Evolutionary conservation across 2,888 invertebrate species (phyloP).

Genomic region (Ormia ochracea): DNA sequence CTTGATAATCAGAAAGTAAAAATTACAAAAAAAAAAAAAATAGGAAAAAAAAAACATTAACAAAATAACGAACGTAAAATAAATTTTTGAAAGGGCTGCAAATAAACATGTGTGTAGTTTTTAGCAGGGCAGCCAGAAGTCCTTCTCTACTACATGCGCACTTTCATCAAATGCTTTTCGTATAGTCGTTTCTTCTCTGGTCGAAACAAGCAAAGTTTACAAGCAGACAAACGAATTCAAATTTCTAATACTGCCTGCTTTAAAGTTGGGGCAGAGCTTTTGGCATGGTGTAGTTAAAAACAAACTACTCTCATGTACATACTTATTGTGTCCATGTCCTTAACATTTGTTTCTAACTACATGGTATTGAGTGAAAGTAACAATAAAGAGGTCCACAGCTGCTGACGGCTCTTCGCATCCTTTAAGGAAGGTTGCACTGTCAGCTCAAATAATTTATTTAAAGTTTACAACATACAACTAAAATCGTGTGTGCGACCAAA

Average conservation of each 20-base stretch:
- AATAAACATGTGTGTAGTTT: slow-evolving; percentile 47
- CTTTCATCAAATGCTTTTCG: background rate
- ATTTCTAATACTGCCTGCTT: slow-evolving; percentile 16
- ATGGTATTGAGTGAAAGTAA: slow-evolving; percentile 32
- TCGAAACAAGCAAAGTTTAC: no score
- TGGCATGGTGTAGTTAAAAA: background rate
- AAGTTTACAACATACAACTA: no score
- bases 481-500: no score
- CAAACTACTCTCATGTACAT: slow-evolving; percentile 31
- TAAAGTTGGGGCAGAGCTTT: background rate
- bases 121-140: background rate
- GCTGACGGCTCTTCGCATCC: background rate
- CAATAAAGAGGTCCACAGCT: slow-evolving; percentile 23
- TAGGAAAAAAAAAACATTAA: background rate
- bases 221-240: slow-evolving; percentile 55
- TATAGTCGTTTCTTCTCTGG: slow-evolving; percentile 4
- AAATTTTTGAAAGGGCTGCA: background rate
- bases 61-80: no score
- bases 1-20: slow-evolving; percentile 1
- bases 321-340: slow-evolving; percentile 1
- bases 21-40: background rate
- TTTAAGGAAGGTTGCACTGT: background rate
- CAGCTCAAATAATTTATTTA: background rate
- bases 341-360: slow-evolving; percentile 23
- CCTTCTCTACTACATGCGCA: slow-evolving; percentile 56